phyloP scores from a whole-genome alignment of 2,888 invertebrate species.

The Herminia tarsipennalis region DNA sequence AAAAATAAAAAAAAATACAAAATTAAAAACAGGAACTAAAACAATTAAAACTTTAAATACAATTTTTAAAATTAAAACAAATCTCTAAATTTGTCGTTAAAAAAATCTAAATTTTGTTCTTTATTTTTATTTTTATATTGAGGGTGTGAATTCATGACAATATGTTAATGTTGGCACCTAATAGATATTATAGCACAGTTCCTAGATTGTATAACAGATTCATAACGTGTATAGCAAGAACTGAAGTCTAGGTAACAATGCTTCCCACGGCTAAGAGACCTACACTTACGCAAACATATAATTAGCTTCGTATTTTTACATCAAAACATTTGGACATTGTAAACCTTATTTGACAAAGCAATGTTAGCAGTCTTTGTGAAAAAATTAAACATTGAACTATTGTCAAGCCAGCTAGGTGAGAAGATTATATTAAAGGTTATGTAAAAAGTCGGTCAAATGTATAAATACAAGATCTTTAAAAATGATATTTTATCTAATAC shows the following conservation, averaged over 20 bases:
- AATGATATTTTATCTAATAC: slow-evolving; percentile 38
- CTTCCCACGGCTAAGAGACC: slow-evolving; percentile 50
- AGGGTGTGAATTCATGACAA: slow-evolving; percentile 6
- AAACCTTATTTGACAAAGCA: slow-evolving; percentile 63
- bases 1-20: slow-evolving; percentile 8
- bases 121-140: slow-evolving; percentile 6
- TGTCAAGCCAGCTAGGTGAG: slow-evolving; percentile 45
- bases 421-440: slow-evolving; percentile 46
- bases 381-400: slow-evolving; percentile 52
- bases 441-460: slow-evolving; percentile 46
- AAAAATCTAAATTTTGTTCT: slow-evolving; percentile 1
- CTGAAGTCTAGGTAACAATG: slow-evolving; percentile 50
- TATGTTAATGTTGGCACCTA: slow-evolving; percentile 26
- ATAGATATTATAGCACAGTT: slow-evolving; percentile 53
- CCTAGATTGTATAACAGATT: slow-evolving; percentile 68
- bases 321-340: slow-evolving; percentile 66
- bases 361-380: slow-evolving; percentile 54
- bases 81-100: slow-evolving; percentile 1
- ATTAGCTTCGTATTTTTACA: slow-evolving; percentile 64
- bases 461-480: slow-evolving; percentile 41
- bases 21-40: background rate
- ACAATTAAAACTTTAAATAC: background rate
- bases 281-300: slow-evolving; percentile 72
- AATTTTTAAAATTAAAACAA: background rate
- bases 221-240: slow-evolving; percentile 62